phyloP scores from a whole-genome alignment of 1,140 invertebrate genomes.

The Mylabris phalerata region DNA sequence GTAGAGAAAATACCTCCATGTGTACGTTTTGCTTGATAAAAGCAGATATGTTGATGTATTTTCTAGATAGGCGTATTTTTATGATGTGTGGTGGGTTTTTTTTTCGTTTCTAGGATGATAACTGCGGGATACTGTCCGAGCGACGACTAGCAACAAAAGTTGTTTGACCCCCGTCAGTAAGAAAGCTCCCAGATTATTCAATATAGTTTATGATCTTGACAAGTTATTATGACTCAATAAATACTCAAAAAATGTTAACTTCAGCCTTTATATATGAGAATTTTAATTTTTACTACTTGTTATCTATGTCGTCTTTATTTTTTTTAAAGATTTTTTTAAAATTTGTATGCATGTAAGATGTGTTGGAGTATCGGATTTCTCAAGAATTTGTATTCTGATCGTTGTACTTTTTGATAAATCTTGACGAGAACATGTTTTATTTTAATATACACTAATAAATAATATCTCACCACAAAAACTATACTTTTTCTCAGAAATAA shows the following conservation, averaged over 20 bases:
- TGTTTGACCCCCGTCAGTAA: slow-evolving; percentile 23
- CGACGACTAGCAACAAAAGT: slow-evolving; percentile 17
- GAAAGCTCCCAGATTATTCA: slow-evolving; percentile 30
- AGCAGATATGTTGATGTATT: slow-evolving; percentile 1
- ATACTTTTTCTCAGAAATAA: no score
- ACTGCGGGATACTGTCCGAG: slow-evolving; percentile 16
- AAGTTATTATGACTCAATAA: slow-evolving; percentile 36
- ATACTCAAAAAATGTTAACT: slow-evolving; percentile 32
- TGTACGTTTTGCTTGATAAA: slow-evolving; percentile 1
- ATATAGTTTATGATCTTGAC: slow-evolving; percentile 32
- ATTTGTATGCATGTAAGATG: no score
- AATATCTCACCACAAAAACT: no score
- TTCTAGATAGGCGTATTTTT: slow-evolving; percentile 20
- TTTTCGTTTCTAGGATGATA: neutral
- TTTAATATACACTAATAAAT: no score
- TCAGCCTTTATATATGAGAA: slow-evolving; percentile 27
- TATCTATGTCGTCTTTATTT: slow-evolving; percentile 9
- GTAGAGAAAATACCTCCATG: no score
- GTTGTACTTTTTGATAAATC: no score
- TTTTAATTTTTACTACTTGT: slow-evolving; percentile 28
- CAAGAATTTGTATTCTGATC: no score
- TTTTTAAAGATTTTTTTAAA: no score
- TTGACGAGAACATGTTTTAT: no score
- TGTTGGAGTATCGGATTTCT: no score
- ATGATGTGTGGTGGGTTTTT: slow-evolving; percentile 11